A percentile compares a stretch with the other conserved stretches of the same genome.
These are phyloP conservation scores for Gallirallus australis DNA, from an alignment of 2,797 vertebrate species.

Conservation along the genomic window DNA sequence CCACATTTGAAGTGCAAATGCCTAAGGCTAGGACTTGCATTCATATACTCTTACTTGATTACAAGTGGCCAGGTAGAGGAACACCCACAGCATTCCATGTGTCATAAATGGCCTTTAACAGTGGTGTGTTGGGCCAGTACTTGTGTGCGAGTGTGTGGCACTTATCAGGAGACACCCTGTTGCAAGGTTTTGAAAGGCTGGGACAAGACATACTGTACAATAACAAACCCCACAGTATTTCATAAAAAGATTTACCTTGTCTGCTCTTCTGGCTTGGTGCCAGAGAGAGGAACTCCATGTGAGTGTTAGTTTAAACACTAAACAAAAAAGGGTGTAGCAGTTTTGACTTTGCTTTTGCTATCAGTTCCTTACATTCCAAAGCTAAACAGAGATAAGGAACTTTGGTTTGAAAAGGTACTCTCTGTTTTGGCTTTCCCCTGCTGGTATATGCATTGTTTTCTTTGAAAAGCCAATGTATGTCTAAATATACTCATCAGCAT, in stretches of 20 bases:
- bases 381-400: neutral
- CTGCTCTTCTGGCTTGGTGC: neutral
- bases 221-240: neutral
- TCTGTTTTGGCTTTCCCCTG: neutral
- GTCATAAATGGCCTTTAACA: neutral
- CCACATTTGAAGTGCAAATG: neutral
- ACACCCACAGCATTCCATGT: constrained; percentile 41
- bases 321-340: neutral
- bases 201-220: neutral
- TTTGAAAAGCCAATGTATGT: neutral
- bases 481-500: neutral
- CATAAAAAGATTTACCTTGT: neutral
- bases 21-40: constrained; percentile 25
- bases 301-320: neutral
- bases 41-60: constrained; percentile 11
- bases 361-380: neutral
- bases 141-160: neutral
- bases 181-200: neutral
- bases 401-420: neutral
- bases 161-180: neutral
- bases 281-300: neutral
- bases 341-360: neutral
- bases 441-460: accelerated
- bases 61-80: neutral
- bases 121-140: neutral